These are phyloP conservation scores for Sebastes dallii DNA, from an alignment of 2,797 vertebrate species.

Conservation along the genomic window DNA sequence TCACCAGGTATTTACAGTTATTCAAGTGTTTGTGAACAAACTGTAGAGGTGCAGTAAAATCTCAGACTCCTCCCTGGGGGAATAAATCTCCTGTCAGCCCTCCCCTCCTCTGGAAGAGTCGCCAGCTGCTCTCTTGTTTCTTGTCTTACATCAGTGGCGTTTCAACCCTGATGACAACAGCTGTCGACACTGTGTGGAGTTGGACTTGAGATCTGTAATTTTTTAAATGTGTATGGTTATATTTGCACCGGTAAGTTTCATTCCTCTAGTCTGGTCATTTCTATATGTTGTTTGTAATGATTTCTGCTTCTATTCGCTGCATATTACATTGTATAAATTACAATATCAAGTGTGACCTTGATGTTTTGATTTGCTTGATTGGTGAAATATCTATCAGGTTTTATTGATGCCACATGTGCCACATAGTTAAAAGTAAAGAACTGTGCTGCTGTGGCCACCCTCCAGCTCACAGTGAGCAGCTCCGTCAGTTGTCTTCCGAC, in stretches of 20 bases:
- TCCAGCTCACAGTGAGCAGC: constrained; percentile 65
- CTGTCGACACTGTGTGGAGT: constrained; percentile 81
- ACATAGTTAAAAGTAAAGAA: neutral
- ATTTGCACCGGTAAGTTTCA: constrained; percentile 98
- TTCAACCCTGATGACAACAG: constrained; percentile 85
- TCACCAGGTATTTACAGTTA: neutral
- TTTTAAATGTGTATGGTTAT: constrained; percentile 99
- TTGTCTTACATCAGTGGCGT: constrained; percentile 41
- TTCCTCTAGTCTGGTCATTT: constrained; percentile 1
- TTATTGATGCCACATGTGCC: neutral
- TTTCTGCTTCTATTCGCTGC: neutral
- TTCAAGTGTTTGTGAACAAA: constrained; percentile 1
- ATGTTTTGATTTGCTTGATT: neutral
- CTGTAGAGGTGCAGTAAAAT: neutral
- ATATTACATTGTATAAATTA: neutral
- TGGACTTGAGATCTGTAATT: constrained; percentile 84
- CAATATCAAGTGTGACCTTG: neutral
- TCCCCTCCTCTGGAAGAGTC: constrained; percentile 45
- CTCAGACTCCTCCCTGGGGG: constrained; percentile 59
- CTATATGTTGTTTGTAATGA: neutral
- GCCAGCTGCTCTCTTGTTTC: constrained; percentile 26
- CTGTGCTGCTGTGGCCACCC: constrained; percentile 64
- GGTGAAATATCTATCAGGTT: neutral
- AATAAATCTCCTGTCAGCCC: constrained; percentile 38
- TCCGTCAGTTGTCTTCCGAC: constrained; percentile 68